Evolutionary conservation across 2,113 vertebrate species (phyloP).

Genomic region (Ammodramus savannarum): DNA sequence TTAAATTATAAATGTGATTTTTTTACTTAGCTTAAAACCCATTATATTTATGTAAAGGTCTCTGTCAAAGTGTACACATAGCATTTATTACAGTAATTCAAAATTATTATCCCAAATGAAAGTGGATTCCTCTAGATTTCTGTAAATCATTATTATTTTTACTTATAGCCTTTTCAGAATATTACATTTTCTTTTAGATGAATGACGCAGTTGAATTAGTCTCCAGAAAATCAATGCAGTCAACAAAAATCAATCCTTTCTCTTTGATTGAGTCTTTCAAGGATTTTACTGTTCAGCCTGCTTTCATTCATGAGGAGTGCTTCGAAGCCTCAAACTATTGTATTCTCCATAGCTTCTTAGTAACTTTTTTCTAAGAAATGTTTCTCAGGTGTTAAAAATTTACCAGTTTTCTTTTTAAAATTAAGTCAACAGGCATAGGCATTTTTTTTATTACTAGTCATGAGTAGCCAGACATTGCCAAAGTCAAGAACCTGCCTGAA

Average conservation of each 20-base stretch:
- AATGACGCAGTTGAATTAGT: neutral
- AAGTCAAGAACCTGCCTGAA: neutral
- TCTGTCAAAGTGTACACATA: neutral
- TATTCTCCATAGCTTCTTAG: neutral
- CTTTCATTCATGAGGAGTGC: neutral
- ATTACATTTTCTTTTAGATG: neutral
- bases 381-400: neutral
- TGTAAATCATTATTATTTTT: neutral
- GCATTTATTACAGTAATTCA: neutral
- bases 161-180: neutral
- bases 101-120: neutral
- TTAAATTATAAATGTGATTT: neutral
- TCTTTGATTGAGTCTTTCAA: neutral
- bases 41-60: neutral
- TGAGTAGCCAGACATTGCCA: neutral
- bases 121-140: neutral
- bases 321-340: neutral
- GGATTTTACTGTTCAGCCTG: neutral
- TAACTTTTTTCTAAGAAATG: neutral
- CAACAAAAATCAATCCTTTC: slow-evolving; percentile 7
- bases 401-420: neutral
- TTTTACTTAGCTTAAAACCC: neutral
- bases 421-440: neutral
- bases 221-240: neutral
- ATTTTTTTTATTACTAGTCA: neutral